Evolutionary conservation across 2,113 vertebrate species (phyloP).

Genomic region (Zosterops japonicus): DNA sequence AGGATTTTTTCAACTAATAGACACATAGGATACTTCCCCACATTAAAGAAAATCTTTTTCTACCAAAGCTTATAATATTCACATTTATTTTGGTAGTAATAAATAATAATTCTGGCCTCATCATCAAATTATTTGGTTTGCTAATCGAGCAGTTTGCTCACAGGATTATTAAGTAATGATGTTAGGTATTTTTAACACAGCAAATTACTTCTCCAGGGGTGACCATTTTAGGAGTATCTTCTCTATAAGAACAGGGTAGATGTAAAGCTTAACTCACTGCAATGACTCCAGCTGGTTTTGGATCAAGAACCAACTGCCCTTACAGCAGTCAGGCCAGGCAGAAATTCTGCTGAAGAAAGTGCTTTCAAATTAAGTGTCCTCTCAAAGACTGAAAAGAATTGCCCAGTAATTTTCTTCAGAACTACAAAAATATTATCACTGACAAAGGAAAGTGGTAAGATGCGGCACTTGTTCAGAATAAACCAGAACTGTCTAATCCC

Average conservation of each 20-base stretch:
- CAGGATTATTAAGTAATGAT: background rate
- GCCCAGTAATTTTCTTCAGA: background rate
- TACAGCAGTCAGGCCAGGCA: background rate
- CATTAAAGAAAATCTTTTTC: background rate
- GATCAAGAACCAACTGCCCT: background rate
- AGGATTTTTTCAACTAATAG: background rate
- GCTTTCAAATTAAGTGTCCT: background rate
- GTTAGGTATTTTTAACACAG: background rate
- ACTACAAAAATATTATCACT: background rate
- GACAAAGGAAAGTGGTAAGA: background rate
- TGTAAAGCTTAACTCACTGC: background rate
- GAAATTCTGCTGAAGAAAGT: background rate
- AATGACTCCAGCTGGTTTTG: background rate
- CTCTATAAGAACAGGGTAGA: background rate
- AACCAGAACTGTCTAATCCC: background rate
- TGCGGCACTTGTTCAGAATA: background rate
- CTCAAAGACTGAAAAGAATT: background rate
- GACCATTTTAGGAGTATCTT: constrained; percentile 12
- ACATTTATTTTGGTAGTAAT: background rate
- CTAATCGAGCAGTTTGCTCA: background rate
- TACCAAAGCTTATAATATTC: background rate
- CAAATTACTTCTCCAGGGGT: background rate
- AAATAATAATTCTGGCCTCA: background rate
- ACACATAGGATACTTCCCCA: background rate
- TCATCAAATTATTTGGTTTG: background rate